Evolutionary conservation across 2,797 vertebrate genomes (phyloP).

Genomic region (Parotocinclus haroldoi): DNA sequence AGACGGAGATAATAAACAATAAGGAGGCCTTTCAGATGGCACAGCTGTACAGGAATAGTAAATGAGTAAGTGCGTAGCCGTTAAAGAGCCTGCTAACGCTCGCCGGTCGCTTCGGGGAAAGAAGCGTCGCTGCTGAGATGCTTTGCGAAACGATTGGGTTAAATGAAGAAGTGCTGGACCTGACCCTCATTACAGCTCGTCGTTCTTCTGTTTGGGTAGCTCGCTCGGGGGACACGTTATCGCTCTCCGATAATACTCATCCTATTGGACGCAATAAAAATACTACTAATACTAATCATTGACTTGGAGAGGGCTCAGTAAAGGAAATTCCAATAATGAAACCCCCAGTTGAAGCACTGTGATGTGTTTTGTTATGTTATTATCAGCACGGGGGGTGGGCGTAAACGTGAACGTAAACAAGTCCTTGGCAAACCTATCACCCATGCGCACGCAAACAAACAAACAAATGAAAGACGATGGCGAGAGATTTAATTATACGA

Average conservation of each 20-base stretch:
- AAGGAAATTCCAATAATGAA: too few species aligned
- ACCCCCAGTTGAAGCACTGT: too few species aligned
- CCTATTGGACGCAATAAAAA: not conserved
- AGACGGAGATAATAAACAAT: slow-evolving; percentile 63
- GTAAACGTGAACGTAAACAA: too few species aligned
- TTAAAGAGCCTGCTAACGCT: slow-evolving; percentile 47
- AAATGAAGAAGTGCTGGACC: slow-evolving; percentile 29
- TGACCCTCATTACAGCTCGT: slow-evolving; percentile 1
- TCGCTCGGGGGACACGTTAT: too few species aligned
- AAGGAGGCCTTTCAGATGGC: slow-evolving; percentile 66
- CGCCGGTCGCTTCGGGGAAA: slow-evolving; percentile 25
- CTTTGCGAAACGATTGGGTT: slow-evolving; percentile 55
- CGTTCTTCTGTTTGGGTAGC: not conserved
- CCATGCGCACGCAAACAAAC: too few species aligned
- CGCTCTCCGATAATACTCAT: too few species aligned
- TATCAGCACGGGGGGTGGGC: too few species aligned
- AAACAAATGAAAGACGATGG: too few species aligned
- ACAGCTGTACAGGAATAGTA: slow-evolving; percentile 47
- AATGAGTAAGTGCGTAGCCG: slow-evolving; percentile 58
- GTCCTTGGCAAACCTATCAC: too few species aligned
- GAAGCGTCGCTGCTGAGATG: slow-evolving; percentile 36
- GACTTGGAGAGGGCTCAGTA: not conserved
- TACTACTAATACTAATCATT: not conserved
- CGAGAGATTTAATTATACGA: too few species aligned
- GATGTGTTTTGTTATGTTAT: too few species aligned